Conservation (phyloP, 1,140 invertebrate genomes). For the Zaprionus davidi region DNA sequence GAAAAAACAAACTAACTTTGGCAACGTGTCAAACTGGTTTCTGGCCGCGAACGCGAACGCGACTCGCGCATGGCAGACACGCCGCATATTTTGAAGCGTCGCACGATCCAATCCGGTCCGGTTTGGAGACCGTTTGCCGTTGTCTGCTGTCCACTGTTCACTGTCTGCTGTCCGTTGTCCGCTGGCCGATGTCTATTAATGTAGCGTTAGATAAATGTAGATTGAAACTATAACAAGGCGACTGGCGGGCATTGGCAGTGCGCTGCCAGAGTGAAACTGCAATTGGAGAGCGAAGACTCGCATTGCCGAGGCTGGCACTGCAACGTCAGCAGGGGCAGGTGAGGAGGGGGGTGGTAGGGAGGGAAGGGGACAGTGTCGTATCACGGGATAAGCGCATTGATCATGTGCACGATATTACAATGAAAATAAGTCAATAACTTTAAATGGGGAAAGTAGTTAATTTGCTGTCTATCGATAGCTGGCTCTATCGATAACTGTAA, state of each 20-base stretch:
- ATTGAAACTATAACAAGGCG: slow-evolving; percentile 73
- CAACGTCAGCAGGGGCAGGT: too few species aligned
- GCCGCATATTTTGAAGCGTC: slow-evolving; percentile 37
- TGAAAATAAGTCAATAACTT: background rate
- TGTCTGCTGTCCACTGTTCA: slow-evolving; percentile 14
- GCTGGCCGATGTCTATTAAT: slow-evolving; percentile 32
- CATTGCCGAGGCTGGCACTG: too few species aligned
- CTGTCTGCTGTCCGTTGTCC: slow-evolving; percentile 22
- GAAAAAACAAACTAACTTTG: slow-evolving; percentile 58
- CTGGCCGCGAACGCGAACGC: background rate
- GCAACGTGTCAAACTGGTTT: slow-evolving; percentile 77
- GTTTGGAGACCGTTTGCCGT: slow-evolving; percentile 5
- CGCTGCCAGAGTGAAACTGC: slow-evolving; percentile 38
- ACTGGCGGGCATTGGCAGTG: slow-evolving; percentile 9
- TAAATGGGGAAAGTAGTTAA: background rate
- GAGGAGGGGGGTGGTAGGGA: too few species aligned
- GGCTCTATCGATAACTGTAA: too few species aligned
- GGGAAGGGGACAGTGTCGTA: background rate
- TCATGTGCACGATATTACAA: slow-evolving; percentile 1
- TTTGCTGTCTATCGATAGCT: too few species aligned
- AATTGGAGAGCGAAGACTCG: slow-evolving; percentile 1
- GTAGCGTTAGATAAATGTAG: slow-evolving; percentile 58
- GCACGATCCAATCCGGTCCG: slow-evolving; percentile 49
- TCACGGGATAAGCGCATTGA: slow-evolving; percentile 1
- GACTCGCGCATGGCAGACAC: slow-evolving; percentile 63